Percentiles rank a stretch among this genome's conserved stretches.
Conservation (phyloP, 2,113 vertebrate genomes). For the Chionodraco myersi region DNA sequence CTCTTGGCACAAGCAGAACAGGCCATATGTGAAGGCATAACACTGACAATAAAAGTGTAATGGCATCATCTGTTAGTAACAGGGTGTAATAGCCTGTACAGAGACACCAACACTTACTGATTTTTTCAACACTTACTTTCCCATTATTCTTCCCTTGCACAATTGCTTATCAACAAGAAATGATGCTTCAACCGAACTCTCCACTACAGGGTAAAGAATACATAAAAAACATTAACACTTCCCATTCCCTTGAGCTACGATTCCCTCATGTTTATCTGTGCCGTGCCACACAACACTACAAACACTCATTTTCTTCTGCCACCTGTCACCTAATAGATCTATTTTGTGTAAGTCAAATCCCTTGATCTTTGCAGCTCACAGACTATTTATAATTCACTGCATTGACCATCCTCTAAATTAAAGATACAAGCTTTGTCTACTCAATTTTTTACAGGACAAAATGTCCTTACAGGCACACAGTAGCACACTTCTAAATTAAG, state of each 20-base stretch:
- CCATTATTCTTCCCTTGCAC: not conserved
- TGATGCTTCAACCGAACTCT: constrained; percentile 8
- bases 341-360: constrained; percentile 19
- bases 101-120: not conserved
- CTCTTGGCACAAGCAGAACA: constrained; percentile 7
- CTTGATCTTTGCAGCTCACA: constrained; percentile 41
- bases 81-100: not conserved
- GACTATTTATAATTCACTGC: constrained; percentile 67
- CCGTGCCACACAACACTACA: not conserved
- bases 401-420: constrained; percentile 65
- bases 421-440: constrained; percentile 58
- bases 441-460: constrained; percentile 59
- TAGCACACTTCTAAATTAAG: constrained; percentile 63
- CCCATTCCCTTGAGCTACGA: not conserved
- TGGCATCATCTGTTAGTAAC: constrained; percentile 41
- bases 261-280: constrained; percentile 33
- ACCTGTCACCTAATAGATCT: constrained; percentile 15
- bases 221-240: constrained; percentile 21
- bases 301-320: constrained; percentile 20
- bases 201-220: not conserved
- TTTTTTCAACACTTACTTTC: not conserved
- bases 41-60: constrained; percentile 42
- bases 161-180: constrained; percentile 7
- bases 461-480: constrained; percentile 55
- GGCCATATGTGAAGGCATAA: constrained; percentile 27